These are phyloP conservation scores for Panthera uncia DNA, from an alignment of 2,113 vertebrate species.

Conservation along the genomic window DNA sequence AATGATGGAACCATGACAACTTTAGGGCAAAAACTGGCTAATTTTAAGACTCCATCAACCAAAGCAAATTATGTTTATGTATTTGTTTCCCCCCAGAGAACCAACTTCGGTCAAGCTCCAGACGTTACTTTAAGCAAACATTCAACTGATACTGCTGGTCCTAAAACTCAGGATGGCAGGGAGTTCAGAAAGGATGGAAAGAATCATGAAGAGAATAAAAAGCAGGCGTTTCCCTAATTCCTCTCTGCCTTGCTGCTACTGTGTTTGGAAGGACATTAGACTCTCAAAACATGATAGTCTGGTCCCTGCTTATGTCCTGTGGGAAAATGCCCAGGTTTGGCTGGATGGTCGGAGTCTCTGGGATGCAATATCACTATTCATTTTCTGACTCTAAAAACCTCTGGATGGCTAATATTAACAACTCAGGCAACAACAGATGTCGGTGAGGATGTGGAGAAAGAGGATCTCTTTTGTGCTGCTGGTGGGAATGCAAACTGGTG, in stretches of 20 bases:
- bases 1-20: too few species aligned
- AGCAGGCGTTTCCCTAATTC: neutral
- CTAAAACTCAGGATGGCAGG: too few species aligned
- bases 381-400: neutral
- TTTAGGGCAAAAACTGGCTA: too few species aligned
- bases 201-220: neutral
- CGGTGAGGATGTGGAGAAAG: too few species aligned
- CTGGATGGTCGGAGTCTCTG: neutral
- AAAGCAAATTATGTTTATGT: accelerated
- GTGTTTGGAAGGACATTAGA: neutral
- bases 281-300: neutral
- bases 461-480: too few species aligned
- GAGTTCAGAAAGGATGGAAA: neutral
- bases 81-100: neutral
- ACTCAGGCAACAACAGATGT: too few species aligned
- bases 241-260: neutral
- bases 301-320: too few species aligned
- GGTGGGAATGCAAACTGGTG: too few species aligned
- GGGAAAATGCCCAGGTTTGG: neutral
- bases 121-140: neutral
- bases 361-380: neutral
- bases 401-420: neutral
- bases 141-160: too few species aligned
- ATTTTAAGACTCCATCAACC: neutral
- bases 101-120: neutral